phyloP scores from a whole-genome alignment of 2,113 vertebrate genomes.

The Rhinichthys klamathensis region DNA sequence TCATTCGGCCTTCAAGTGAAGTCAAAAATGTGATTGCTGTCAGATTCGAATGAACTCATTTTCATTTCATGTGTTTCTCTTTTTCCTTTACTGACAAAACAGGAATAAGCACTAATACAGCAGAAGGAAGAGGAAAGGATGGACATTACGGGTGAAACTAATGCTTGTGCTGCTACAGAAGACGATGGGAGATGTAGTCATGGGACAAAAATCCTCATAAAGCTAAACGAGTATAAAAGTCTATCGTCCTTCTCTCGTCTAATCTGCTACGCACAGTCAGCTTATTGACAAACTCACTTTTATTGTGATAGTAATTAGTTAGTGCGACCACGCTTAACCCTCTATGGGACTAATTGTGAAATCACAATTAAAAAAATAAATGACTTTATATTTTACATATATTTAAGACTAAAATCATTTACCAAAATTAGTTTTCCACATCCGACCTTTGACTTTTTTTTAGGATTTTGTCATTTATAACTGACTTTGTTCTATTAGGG shows the following conservation, averaged over 20 bases:
- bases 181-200: background rate
- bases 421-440: no score
- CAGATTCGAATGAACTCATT: background rate
- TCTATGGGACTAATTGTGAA: no score
- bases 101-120: background rate
- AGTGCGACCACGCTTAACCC: no score
- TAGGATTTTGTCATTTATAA: no score
- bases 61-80: background rate
- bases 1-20: background rate
- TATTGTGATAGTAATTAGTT: background rate
- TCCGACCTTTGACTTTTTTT: no score
- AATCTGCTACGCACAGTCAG: background rate
- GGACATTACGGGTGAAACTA: background rate
- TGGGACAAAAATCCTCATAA: background rate
- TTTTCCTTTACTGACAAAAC: background rate
- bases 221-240: background rate
- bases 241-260: background rate
- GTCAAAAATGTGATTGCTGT: background rate
- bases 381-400: no score
- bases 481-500: no score
- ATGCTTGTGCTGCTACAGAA: background rate
- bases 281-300: background rate
- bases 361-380: no score
- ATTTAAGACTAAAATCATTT: no score
- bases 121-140: background rate